Base-by-base conservation (phyloP, 1,140 invertebrate species). In the Listronotus oregonensis region DNA sequence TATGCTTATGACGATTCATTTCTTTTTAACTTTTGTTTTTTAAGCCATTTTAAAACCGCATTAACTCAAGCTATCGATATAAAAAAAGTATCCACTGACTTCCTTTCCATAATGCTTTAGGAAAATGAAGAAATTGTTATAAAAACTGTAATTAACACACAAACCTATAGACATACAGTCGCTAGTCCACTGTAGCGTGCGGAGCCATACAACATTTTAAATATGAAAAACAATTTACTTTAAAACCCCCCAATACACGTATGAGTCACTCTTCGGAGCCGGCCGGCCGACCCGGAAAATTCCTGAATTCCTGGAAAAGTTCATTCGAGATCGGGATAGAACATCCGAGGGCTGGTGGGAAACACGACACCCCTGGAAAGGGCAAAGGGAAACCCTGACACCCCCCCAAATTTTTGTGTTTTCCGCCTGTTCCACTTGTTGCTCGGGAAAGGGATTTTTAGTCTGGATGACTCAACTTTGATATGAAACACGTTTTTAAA, bases 371-470 rank as follows among this genome's bases (percentile, higher is more conserved):
- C 42, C 42, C 17, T 4, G n/a, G n/a, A 44, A 14, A 7, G 42
- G n/a, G 1, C n/a, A 12, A 7, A 15, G 4, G 42, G 7, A 14
- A 44, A 4, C 1, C 42, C 42, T 7, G 4, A 14, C 17, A 15
- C 42, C 42, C 42, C 14, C 5, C 21, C 12, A n/a, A 44, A 11
- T 44, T 7, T 8, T 27, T 44, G 7, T n/a, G n/a, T 44, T 27
- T 27, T 27, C 21, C 21, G 21, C 21, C 21, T 44, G 5, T 15
- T 7, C 18, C 9, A 46, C 43, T 14, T 46, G 43, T 46, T 46
- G 43, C 43, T 46, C 14, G 21, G n/a, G n/a, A n/a, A 14, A 46
- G 43, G n/a, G 3, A 46, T 46, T 46, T 46, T 46, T 46, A 46
- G 43, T 9, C 14, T 44, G 8, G n/a, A 15, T 44, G 17, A 14